Conservation (phyloP, 2,113 vertebrate species). For the Periophthalmus modestus region DNA sequence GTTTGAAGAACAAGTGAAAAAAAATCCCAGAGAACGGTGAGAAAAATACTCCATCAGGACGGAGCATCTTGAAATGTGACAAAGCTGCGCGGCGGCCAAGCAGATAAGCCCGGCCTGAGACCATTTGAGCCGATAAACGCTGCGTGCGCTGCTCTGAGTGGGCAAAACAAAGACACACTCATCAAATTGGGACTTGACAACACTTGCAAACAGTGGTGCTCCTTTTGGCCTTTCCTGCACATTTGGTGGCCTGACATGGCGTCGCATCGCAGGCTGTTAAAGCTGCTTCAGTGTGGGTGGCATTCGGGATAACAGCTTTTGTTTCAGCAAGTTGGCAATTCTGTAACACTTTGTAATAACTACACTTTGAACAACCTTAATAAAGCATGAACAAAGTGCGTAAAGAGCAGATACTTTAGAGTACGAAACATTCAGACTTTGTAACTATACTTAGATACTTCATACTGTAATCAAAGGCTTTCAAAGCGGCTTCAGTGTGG, state of each 20-base stretch:
- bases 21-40: slow-evolving; percentile 59
- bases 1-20: slow-evolving; percentile 68
- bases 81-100: slow-evolving; percentile 74
- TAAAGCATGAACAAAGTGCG: too few relatives aligned
- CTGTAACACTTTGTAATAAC: too few relatives aligned
- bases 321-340: slow-evolving; percentile 31
- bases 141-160: slow-evolving; percentile 56
- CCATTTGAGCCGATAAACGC: slow-evolving; percentile 72
- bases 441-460: too few relatives aligned
- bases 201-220: slow-evolving; percentile 49
- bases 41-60: slow-evolving; percentile 79
- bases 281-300: slow-evolving; percentile 25
- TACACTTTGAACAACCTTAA: too few relatives aligned
- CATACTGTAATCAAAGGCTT: slow-evolving; percentile 35
- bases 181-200: slow-evolving; percentile 67
- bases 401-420: too few relatives aligned
- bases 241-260: slow-evolving; percentile 30
- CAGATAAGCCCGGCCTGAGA: slow-evolving; percentile 77
- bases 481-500: slow-evolving; percentile 22
- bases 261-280: slow-evolving; percentile 41
- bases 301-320: slow-evolving; percentile 49
- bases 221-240: slow-evolving; percentile 33
- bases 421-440: too few relatives aligned
- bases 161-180: slow-evolving; percentile 73
- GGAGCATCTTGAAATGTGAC: slow-evolving; percentile 81